Percentiles rank a stretch among this genome's conserved stretches.
phyloP scores from a whole-genome alignment of 2,113 vertebrate genomes.

The Tupaia chinensis region DNA sequence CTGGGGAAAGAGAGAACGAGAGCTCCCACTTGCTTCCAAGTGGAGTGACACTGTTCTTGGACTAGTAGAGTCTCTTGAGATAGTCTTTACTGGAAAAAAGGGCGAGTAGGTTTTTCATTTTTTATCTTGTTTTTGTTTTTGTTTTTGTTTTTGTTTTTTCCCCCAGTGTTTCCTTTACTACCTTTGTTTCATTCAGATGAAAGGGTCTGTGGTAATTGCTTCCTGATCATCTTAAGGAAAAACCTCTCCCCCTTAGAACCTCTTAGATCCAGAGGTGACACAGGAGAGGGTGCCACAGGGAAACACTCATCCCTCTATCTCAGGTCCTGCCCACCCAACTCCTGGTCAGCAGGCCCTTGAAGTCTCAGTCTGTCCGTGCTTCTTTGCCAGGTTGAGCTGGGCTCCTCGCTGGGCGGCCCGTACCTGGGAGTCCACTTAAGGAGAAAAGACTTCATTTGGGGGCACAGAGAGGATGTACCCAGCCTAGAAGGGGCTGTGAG shows the following conservation, averaged over 20 bases:
- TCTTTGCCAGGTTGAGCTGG: conserved; percentile 88
- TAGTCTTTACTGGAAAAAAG: background rate
- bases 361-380: conserved; percentile 4
- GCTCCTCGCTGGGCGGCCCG: conserved; percentile 92
- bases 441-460: conserved; percentile 98
- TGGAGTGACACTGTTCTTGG: background rate
- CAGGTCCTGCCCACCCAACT: accelerated
- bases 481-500: conserved; percentile 92
- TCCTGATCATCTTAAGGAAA: background rate
- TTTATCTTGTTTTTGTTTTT: background rate
- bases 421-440: conserved; percentile 96
- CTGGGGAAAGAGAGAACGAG: no score
- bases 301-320: accelerated
- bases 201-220: background rate
- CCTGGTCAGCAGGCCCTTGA: background rate
- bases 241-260: background rate
- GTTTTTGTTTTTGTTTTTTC: background rate
- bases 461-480: conserved; percentile 96
- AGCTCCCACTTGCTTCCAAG: no score
- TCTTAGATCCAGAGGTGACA: background rate
- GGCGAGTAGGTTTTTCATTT: background rate
- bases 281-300: accelerated
- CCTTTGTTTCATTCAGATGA: background rate
- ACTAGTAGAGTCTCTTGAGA: no score
- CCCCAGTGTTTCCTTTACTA: accelerated